Conservation (phyloP, 2,113 vertebrate species). For the Onychorhynchus coronatus region DNA sequence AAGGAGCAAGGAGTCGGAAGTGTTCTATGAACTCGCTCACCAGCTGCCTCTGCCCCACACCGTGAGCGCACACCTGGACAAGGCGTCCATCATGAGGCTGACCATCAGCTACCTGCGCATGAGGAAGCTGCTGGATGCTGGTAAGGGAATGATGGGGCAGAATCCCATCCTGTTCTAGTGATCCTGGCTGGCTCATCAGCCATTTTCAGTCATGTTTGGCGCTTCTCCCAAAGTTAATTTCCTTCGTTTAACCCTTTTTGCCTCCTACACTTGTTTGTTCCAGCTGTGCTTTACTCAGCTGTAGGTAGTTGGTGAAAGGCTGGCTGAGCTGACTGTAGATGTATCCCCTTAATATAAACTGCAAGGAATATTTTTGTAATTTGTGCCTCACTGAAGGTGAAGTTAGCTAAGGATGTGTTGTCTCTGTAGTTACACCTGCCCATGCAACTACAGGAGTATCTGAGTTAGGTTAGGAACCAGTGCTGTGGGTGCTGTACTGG, state of each 20-base stretch:
- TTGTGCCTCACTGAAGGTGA: not conserved
- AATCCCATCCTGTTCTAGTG: not conserved
- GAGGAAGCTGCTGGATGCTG: conserved; percentile 86
- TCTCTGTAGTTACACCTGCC: not conserved
- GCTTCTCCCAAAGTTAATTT: not conserved
- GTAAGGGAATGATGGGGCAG: conserved; percentile 64
- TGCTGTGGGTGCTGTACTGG: not conserved
- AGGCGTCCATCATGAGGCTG: conserved; percentile 97
- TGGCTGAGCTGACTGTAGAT: not conserved
- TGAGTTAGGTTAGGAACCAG: not conserved
- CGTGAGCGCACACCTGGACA: conserved; percentile 91
- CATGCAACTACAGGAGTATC: not conserved
- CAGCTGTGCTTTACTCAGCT: not conserved
- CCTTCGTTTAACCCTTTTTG: not conserved
- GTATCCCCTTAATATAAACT: not conserved
- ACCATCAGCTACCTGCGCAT: conserved; percentile 96
- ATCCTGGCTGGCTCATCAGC: not conserved
- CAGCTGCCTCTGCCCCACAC: conserved; percentile 93
- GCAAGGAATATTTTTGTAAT: not conserved
- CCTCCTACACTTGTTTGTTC: not conserved
- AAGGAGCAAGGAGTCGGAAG: conserved; percentile 93
- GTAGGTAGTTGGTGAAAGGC: not conserved
- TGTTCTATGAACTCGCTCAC: conserved; percentile 93
- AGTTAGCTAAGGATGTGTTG: not conserved
- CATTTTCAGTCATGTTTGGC: not conserved